These are phyloP conservation scores for Origma solitaria DNA, from an alignment of 2,113 vertebrate species.

Conservation along the genomic window DNA sequence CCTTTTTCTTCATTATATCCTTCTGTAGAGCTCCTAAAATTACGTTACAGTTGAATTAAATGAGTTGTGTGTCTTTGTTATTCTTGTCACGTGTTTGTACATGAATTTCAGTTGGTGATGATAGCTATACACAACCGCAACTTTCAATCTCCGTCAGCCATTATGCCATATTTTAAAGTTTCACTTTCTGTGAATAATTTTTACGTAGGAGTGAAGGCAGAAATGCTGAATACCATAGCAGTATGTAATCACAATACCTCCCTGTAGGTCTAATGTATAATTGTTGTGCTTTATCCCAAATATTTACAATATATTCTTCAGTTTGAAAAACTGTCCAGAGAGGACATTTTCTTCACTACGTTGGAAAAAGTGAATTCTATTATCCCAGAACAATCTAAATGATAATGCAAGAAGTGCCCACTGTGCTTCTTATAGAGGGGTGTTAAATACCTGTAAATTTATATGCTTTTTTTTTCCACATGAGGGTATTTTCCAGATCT, in stretches of 20 bases:
- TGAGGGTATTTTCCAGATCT: neutral
- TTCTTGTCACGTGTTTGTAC: neutral
- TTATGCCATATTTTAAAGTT: neutral
- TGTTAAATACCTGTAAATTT: neutral
- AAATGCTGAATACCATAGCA: neutral
- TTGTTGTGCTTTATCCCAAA: neutral
- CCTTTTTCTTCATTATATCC: neutral
- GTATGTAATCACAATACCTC: neutral
- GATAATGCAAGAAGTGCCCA: neutral
- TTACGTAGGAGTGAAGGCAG: neutral
- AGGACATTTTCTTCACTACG: neutral
- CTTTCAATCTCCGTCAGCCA: neutral
- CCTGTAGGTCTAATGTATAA: neutral
- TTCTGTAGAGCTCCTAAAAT: neutral
- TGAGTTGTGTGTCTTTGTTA: neutral
- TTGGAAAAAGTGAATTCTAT: neutral
- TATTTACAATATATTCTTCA: neutral
- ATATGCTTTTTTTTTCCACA: rapidly evolving
- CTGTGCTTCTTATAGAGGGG: neutral
- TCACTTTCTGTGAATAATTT: neutral
- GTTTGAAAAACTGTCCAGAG: neutral
- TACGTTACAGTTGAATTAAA: neutral
- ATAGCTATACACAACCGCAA: neutral
- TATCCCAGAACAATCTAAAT: neutral
- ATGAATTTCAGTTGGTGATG: neutral